These are phyloP conservation scores for Mus spretus DNA, from an alignment of 2,797 vertebrate genomes.

Conservation along the genomic window DNA sequence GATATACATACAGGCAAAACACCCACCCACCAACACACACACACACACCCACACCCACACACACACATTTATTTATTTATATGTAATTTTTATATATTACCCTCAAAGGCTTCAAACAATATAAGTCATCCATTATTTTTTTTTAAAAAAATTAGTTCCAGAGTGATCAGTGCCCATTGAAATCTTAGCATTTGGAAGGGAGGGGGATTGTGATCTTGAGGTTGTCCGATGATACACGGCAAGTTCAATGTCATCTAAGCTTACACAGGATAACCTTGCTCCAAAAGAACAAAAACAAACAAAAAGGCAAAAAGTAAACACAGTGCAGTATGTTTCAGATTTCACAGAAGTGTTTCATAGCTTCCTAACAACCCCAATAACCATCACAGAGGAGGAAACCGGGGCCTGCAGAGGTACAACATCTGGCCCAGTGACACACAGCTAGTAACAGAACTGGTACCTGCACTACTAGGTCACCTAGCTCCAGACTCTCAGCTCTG, in stretches of 20 bases:
- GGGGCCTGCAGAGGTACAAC: background rate
- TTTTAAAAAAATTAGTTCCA: too few relatives aligned
- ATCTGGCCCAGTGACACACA: background rate
- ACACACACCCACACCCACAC: background rate
- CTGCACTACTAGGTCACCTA: background rate
- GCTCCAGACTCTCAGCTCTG: background rate
- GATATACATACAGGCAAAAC: background rate
- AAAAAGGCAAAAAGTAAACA: background rate
- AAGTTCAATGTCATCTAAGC: background rate
- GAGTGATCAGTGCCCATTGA: background rate
- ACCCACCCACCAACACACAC: background rate
- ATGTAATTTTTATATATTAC: background rate
- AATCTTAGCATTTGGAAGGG: background rate
- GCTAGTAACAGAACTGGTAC: conserved; percentile 1
- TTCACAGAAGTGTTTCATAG: background rate
- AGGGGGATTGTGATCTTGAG: background rate
- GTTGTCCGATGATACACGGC: background rate
- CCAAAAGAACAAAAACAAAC: background rate
- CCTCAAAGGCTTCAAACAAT: background rate
- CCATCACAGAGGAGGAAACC: background rate
- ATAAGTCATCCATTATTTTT: background rate
- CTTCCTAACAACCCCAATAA: background rate
- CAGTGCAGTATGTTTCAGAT: background rate
- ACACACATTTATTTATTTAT: too few relatives aligned
- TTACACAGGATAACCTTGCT: background rate